Evolutionary conservation across 2,113 vertebrate species (phyloP).

Genomic region (Brienomyrus brachyistius): DNA sequence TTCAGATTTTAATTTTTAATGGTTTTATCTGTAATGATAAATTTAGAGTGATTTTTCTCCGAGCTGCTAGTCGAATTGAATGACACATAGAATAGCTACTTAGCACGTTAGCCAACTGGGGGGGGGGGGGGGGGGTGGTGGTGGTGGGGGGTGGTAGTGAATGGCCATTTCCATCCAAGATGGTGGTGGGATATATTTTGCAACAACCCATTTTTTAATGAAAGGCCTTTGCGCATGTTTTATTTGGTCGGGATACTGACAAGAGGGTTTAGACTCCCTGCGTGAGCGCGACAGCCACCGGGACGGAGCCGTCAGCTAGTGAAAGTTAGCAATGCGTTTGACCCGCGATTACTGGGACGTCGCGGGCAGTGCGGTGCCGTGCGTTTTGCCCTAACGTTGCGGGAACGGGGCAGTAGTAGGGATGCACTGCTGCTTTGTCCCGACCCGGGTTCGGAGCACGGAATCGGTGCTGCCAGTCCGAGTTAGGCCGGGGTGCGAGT

Average conservation of each 20-base stretch:
- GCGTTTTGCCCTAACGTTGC: not conserved
- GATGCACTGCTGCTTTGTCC: not conserved
- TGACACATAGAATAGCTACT: not conserved
- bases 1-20: not conserved
- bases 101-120: constrained; percentile 25
- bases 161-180: constrained; percentile 59
- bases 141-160: constrained; percentile 43
- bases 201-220: constrained; percentile 35
- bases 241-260: not conserved
- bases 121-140: constrained; percentile 37
- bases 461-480: not conserved
- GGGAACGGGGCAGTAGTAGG: not conserved
- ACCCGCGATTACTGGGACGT: not conserved
- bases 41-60: not conserved
- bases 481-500: constrained; percentile 28
- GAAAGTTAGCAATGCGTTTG: not conserved
- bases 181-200: constrained; percentile 60
- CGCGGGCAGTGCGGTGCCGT: not conserved
- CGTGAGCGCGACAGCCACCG: not conserved
- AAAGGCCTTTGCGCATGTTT: constrained; percentile 38
- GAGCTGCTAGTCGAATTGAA: not conserved
- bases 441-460: not conserved
- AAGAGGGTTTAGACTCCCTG: not conserved
- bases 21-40: not conserved
- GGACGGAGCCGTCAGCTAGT: not conserved